Base-by-base conservation (phyloP, 2,113 vertebrate genomes). In the Rhinopomastus cyanomelas region DNA sequence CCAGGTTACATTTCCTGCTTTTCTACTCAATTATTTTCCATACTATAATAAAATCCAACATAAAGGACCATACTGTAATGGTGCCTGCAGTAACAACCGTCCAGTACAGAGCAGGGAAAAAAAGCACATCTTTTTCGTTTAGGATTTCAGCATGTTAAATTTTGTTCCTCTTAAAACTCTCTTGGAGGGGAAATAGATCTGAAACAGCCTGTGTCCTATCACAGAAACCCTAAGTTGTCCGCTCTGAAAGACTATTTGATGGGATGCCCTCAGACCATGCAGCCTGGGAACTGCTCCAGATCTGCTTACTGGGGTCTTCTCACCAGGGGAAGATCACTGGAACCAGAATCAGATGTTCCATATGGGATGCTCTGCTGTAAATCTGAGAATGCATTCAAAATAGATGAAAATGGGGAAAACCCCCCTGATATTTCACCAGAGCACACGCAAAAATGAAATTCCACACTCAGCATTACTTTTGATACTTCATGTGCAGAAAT, bases 21-120 rank as follows among this genome's bases (percentile, higher is more conserved):
- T 92, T 72, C 49, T 72, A 68, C 46, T 86, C 49, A 66, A 92
- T 82, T 86, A 86, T 91, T 94, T 93, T 93, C 64, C 34, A 64
- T 76, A 76, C 88, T 87, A 84, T 81, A 91, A 90, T 90, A 80
- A 84, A 66, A 88, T 42, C 23, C 21, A 69, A 5, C 76, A 27
- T 30, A 87, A 69, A 32, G 42, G 3, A 30, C 22, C 23, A 46
- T 32, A 65, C 22, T 32, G 11, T 62, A 67, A 77, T 3, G 1
- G 26, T 76, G 34, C 32, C 77, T 59, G 15, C 37, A 55, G 42
- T 62, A 84, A 73, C 16, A 81, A 39, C 12, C n/a, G 76, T 20
- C 30, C 37, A 52, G 29, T 39, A 29, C 62, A 73, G 39, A 83
- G 21, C 8, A 88, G 51, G 39, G 20, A 48, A 48, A 48, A 81